A percentile compares a stretch with the other conserved stretches of the same genome.
phyloP scores from a whole-genome alignment of 2,113 vertebrate species.

The Xiphorhynchus elegans region DNA sequence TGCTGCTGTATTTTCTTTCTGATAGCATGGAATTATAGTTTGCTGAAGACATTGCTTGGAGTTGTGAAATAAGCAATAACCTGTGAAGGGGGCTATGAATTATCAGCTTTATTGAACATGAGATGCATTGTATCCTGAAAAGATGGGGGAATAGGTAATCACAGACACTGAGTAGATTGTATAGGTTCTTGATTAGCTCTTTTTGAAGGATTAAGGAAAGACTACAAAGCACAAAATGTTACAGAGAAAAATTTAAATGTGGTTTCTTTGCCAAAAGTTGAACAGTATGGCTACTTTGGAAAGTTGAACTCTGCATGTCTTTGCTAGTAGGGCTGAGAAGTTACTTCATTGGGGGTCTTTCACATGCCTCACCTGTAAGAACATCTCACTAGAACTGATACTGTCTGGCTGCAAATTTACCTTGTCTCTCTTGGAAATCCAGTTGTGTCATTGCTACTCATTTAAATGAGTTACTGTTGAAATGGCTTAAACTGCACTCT shows the following conservation, averaged over 20 bases:
- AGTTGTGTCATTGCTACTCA: background rate
- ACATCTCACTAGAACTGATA: background rate
- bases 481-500: background rate
- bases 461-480: constrained; percentile 29
- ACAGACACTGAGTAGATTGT: background rate
- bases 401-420: background rate
- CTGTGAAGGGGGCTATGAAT: background rate
- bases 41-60: constrained; percentile 1
- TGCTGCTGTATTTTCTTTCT: constrained; percentile 62
- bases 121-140: background rate
- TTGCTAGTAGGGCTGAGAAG: background rate
- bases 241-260: constrained; percentile 13
- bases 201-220: background rate
- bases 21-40: background rate
- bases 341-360: background rate
- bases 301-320: background rate
- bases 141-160: background rate
- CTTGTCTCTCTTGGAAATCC: background rate
- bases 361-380: background rate
- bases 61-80: background rate
- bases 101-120: background rate
- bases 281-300: background rate
- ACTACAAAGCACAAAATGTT: constrained; percentile 25
- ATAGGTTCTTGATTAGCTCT: background rate
- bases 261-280: background rate